Evolutionary conservation across 2,888 invertebrate genomes (phyloP).

Genomic region (Trypoxylon attenuatum): DNA sequence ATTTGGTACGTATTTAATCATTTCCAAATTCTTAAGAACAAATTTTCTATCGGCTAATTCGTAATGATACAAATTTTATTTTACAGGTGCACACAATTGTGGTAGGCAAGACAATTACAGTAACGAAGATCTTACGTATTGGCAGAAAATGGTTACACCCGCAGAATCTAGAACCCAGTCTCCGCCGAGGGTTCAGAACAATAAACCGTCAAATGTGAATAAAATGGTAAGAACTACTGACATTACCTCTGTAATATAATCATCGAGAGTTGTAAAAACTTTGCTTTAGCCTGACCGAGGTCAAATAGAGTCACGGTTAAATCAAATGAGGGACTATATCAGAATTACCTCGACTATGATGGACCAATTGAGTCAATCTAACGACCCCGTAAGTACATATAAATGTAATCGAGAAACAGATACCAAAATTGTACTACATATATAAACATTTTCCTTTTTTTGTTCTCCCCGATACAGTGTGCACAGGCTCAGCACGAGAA

Average conservation of each 20-base stretch:
- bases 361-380: slow-evolving; percentile 81
- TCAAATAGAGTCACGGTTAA: slow-evolving; percentile 82
- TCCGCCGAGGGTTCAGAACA: slow-evolving; percentile 55
- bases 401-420: neutral
- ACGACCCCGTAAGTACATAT: slow-evolving; percentile 79
- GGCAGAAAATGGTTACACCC: slow-evolving; percentile 69
- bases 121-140: slow-evolving; percentile 55
- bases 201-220: slow-evolving; percentile 66
- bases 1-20: slow-evolving; percentile 50
- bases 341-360: slow-evolving; percentile 83
- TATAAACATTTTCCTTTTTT: slow-evolving; percentile 2
- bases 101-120: slow-evolving; percentile 55
- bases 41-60: neutral
- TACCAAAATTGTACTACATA: neutral
- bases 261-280: neutral
- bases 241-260: neutral
- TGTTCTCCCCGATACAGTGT: slow-evolving; percentile 53
- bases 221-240: slow-evolving; percentile 57
- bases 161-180: slow-evolving; percentile 64
- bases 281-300: slow-evolving; percentile 78
- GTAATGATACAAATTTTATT: slow-evolving; percentile 6
- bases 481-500: slow-evolving; percentile 76
- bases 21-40: neutral
- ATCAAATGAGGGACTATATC: slow-evolving; percentile 84
- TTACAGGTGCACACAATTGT: slow-evolving; percentile 50